phyloP scores from a whole-genome alignment of 2,888 invertebrate genomes.

The Euzophera pinguis region DNA sequence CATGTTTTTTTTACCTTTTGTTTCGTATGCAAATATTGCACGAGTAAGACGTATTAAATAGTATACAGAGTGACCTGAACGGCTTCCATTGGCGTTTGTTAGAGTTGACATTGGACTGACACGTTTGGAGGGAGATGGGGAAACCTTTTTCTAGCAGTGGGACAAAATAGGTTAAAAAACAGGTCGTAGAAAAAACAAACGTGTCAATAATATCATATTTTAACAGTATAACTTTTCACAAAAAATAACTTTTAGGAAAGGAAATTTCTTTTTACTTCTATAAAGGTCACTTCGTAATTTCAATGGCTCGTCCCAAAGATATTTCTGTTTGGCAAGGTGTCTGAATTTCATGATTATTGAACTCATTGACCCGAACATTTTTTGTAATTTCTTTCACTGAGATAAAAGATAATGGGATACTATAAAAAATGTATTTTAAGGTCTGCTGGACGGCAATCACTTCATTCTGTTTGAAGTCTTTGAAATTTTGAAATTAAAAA shows the following conservation, averaged over 20 bases:
- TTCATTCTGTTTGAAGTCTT: slow-evolving; percentile 1
- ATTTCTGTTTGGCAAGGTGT: slow-evolving; percentile 7
- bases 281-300: neutral
- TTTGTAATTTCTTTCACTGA: neutral
- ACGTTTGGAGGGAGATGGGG: no score
- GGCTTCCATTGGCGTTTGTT: no score
- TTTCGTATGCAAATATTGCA: no score
- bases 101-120: no score
- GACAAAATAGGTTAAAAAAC: no score
- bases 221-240: neutral
- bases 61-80: no score
- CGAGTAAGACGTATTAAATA: no score
- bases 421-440: neutral
- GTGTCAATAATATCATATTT: neutral
- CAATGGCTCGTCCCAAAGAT: neutral
- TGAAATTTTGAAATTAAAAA: neutral
- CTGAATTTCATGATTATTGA: slow-evolving; percentile 6
- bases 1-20: no score
- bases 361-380: slow-evolving; percentile 4
- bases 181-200: no score
- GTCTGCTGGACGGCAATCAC: neutral
- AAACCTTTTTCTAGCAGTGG: no score
- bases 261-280: neutral
- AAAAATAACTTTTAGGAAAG: neutral
- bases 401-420: slow-evolving; percentile 1